phyloP scores from a whole-genome alignment of 1,140 invertebrate species.

The Leptinotarsa texana region DNA sequence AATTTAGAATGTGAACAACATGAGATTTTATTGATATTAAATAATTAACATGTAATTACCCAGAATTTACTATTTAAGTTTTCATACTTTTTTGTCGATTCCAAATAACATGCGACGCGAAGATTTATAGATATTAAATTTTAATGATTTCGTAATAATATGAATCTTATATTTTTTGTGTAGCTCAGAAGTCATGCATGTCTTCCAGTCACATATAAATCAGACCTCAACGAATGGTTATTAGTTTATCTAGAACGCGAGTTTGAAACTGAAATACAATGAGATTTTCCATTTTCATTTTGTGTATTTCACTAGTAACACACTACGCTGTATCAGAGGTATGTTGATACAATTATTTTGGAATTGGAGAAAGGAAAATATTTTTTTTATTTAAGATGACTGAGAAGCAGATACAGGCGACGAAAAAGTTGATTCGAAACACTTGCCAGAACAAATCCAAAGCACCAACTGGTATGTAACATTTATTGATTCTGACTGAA shows the following conservation, averaged over 20 bases:
- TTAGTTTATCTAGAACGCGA: neutral
- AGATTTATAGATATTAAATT: slow-evolving; percentile 1
- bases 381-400: slow-evolving; percentile 47
- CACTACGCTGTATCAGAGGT: slow-evolving; percentile 16
- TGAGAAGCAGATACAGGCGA: slow-evolving; percentile 49
- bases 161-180: neutral
- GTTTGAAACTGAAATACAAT: neutral
- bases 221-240: neutral
- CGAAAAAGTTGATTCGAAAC: slow-evolving; percentile 49
- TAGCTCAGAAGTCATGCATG: neutral
- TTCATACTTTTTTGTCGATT: neutral
- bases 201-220: neutral
- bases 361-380: neutral
- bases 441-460: slow-evolving; percentile 52
- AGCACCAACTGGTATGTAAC: slow-evolving; percentile 45
- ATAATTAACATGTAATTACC: neutral
- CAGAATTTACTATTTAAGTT: neutral
- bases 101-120: neutral
- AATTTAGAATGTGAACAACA: neutral
- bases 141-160: neutral
- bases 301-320: neutral
- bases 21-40: neutral
- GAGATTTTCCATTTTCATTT: neutral
- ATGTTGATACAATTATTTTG: neutral
- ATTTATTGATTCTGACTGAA: too few relatives aligned